A percentile compares a stretch with the other conserved stretches of the same genome.
Conservation (phyloP, 2,113 vertebrate species). For the Propithecus coquereli region DNA sequence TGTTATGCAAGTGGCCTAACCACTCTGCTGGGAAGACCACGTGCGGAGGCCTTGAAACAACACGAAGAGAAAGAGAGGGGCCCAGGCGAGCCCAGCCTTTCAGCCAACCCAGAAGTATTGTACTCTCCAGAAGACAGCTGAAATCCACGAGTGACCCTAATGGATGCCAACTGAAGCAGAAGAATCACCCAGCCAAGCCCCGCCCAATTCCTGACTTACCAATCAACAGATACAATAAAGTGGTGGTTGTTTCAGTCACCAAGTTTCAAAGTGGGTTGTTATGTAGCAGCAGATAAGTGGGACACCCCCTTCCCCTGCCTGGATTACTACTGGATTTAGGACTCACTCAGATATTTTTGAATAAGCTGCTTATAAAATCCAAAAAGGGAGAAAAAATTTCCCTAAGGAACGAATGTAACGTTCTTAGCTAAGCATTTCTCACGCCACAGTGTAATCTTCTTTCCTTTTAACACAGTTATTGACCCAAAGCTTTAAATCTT, state of each 20-base stretch:
- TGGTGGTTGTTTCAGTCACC: background rate
- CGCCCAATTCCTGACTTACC: background rate
- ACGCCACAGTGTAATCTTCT: background rate
- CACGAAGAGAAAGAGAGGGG: background rate
- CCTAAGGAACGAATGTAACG: background rate
- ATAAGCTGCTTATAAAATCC: background rate
- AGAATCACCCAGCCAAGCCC: background rate
- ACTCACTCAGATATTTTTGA: background rate
- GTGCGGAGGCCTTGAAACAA: background rate
- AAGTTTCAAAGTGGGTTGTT: background rate
- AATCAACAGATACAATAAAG: background rate
- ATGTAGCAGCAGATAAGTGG: background rate
- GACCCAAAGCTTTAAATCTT: background rate
- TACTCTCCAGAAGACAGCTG: background rate
- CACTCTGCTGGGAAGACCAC: background rate
- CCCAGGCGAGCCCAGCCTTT: accelerated
- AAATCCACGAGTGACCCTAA: background rate
- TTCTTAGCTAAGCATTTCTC: background rate
- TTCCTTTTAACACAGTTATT: background rate
- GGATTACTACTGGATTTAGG: background rate
- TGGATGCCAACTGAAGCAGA: background rate
- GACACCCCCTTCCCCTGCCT: background rate
- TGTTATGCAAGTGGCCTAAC: background rate
- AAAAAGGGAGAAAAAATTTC: background rate
- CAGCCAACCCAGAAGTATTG: background rate